Evolutionary conservation across 2,797 vertebrate species (phyloP).

Genomic region (Microctenopoma lineatum): DNA sequence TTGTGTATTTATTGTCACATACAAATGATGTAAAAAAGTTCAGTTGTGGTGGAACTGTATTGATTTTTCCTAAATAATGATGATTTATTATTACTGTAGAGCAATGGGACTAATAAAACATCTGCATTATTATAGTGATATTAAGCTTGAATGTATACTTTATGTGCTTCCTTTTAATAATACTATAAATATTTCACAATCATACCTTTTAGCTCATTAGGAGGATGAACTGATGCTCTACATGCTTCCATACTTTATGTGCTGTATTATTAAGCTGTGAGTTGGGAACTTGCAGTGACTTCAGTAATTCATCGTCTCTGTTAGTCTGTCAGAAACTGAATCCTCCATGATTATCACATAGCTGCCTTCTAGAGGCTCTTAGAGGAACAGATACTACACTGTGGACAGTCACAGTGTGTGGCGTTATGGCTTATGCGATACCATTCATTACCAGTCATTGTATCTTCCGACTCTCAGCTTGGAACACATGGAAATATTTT

Average conservation of each 20-base stretch:
- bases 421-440: background rate
- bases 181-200: too few relatives aligned
- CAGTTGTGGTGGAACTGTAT: background rate
- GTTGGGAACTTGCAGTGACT: background rate
- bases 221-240: background rate
- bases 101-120: background rate
- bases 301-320: too few relatives aligned
- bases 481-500: too few relatives aligned
- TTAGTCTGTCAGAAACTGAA: background rate
- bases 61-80: background rate
- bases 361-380: slow-evolving; percentile 36
- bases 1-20: background rate
- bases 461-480: background rate
- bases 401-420: background rate
- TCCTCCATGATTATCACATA: background rate
- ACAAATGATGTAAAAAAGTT: background rate
- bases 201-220: background rate
- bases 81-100: background rate
- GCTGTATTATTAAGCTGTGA: background rate
- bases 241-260: background rate
- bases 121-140: too few relatives aligned
- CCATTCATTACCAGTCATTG: background rate
- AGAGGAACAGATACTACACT: slow-evolving; percentile 3
- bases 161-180: too few relatives aligned
- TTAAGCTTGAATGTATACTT: too few relatives aligned